Percentiles rank a stretch among this genome's conserved stretches.
phyloP scores from a whole-genome alignment of 2,888 invertebrate genomes.

The Drosophila paramelanica region DNA sequence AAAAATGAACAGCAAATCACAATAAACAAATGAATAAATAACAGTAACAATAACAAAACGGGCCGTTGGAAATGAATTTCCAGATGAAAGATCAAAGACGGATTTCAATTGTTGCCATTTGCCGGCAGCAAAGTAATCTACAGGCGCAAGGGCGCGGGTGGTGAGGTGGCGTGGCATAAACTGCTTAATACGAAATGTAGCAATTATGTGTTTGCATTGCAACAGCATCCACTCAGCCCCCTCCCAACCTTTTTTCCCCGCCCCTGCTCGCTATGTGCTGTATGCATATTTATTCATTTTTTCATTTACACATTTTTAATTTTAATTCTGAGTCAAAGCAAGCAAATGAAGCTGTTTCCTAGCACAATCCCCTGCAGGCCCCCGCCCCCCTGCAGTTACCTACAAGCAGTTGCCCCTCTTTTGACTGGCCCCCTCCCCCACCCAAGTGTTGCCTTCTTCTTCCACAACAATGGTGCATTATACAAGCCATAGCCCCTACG shows the following conservation, averaged over 20 bases:
- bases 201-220: slow-evolving; percentile 60
- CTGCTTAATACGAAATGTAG: slow-evolving; percentile 78
- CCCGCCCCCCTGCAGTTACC: slow-evolving; percentile 2
- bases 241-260: too few species aligned
- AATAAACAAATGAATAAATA: slow-evolving; percentile 6
- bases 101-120: slow-evolving; percentile 80
- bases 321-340: slow-evolving; percentile 70
- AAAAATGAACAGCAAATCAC: slow-evolving; percentile 17
- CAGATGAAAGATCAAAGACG: slow-evolving; percentile 77
- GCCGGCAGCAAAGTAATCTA: slow-evolving; percentile 64
- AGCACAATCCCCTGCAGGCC: not conserved
- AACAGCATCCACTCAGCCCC: slow-evolving; percentile 13
- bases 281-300: slow-evolving; percentile 75
- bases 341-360: slow-evolving; percentile 31
- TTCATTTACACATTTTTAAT: slow-evolving; percentile 80
- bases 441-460: slow-evolving; percentile 42
- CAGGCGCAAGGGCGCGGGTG: slow-evolving; percentile 1
- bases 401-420: slow-evolving; percentile 4
- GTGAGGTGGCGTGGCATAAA: slow-evolving; percentile 34
- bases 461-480: slow-evolving; percentile 60
- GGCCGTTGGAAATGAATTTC: slow-evolving; percentile 71
- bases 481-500: slow-evolving; percentile 8
- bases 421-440: too few species aligned
- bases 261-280: slow-evolving; percentile 6
- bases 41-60: slow-evolving; percentile 16